Evolutionary conservation across 2,888 invertebrate species (phyloP).

Genomic region (Melolontha melolontha): DNA sequence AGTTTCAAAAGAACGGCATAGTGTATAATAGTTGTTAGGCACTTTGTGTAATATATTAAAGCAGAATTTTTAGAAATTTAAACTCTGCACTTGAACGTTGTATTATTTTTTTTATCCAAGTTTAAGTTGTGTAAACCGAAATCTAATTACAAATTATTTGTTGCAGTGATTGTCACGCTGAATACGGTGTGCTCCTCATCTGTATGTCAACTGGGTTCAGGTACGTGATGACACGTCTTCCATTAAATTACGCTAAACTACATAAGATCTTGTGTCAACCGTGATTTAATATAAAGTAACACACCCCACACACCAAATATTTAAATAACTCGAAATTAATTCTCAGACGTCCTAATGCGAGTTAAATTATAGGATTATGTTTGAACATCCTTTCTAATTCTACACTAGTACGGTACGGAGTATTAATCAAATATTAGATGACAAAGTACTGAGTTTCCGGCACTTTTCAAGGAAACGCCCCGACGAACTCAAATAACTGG

Average conservation of each 20-base stretch:
- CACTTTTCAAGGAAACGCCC: not conserved
- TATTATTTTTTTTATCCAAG: no score
- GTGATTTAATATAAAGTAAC: not conserved
- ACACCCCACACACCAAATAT: constrained; percentile 6
- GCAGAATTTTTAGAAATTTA: no score
- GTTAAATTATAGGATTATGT: constrained; percentile 15
- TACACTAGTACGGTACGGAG: not conserved
- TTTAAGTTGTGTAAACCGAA: not conserved
- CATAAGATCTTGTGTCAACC: not conserved
- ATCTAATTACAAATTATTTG: constrained; percentile 33
- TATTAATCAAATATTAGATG: constrained; percentile 9
- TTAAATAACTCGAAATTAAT: constrained; percentile 19
- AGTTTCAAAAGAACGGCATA: no score
- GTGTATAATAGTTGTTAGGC: no score
- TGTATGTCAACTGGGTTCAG: constrained; percentile 40
- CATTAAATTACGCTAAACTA: constrained; percentile 16
- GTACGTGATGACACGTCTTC: constrained; percentile 23
- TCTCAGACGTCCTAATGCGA: not conserved
- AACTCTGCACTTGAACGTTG: no score
- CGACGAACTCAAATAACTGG: not conserved
- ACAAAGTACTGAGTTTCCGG: not conserved
- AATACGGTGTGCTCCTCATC: constrained; percentile 29
- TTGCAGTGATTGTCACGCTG: constrained; percentile 42
- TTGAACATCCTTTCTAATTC: not conserved
- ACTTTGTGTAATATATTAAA: no score